Evolutionary conservation across 1,140 invertebrate species (phyloP), one percentile per base, ranked within the genome.

Genomic region (Hyles euphorbiae): DNA sequence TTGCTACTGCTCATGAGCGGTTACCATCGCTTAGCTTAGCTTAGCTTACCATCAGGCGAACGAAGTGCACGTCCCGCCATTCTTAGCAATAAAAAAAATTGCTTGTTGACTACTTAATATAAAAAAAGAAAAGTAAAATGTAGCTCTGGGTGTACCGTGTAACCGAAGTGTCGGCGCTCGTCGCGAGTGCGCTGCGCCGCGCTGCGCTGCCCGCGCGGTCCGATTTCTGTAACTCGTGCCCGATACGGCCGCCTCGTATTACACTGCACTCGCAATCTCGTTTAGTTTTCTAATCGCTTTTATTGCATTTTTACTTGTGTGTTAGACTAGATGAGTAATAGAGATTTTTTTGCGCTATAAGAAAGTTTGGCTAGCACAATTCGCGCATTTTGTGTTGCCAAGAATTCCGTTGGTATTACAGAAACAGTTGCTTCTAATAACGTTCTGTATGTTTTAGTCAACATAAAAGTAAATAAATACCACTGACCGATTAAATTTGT

Each of bases 281-380:
- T 67, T 67, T 67, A 64, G 52, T 63, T 72, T 72, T 69, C 70
- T 67, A 72, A 67, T 43, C 61, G 62, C 58, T 70, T 65, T 70
- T 67, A 60, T 67, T 61, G 40, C 45, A 44, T 56, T 53, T 50
- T 56, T 46, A 55, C 53, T 52, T 53, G n/a, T 44, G 44, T 32
- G 34, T 49, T 55, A 34, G 34, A 52, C n/a, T 34, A 34, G 33
- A 34, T 34, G 34, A 11, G 12, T 47, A 47, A 11, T 47, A 47
- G 46, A 22, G 22, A 22, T 22, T 22, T 47, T 47, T 11, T 47
- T n/a, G 10, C 12, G 46, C 10, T n/a, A n/a, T n/a, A 47, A 47
- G 10, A 47, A 47, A 11, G 12, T 47, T 47, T 6, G 46, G 2
- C 10, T 7, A 50, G 22, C 33, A 6, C 3, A 22, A 5, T 32